These are phyloP conservation scores for Cheracebus regulus DNA, from an alignment of 2,797 vertebrate genomes.

Conservation along the genomic window DNA sequence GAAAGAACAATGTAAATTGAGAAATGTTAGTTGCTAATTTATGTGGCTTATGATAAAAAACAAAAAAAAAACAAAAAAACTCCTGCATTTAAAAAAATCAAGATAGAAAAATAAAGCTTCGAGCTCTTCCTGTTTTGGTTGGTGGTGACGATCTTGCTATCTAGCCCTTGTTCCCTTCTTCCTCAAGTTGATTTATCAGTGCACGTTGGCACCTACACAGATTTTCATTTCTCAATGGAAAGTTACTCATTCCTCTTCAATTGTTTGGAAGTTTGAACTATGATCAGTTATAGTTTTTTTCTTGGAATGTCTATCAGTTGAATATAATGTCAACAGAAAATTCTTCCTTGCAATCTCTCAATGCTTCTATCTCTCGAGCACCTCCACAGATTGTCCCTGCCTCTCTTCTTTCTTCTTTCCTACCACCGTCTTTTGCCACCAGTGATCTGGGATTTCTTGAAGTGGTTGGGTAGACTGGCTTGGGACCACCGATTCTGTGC, in stretches of 20 bases:
- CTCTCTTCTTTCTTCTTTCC: not conserved
- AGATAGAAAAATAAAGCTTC: not conserved
- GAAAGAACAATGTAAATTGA: not conserved
- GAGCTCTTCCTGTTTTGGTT: not conserved
- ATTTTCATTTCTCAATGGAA: not conserved
- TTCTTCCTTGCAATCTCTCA: not conserved
- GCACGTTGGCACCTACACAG: not conserved
- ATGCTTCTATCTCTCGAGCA: not conserved
- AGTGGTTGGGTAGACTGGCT: not conserved
- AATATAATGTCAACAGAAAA: not conserved
- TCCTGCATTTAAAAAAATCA: not conserved
- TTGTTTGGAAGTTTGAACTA: conserved; percentile 11
- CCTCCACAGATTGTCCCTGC: not conserved
- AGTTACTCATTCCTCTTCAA: not conserved
- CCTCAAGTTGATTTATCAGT: not conserved
- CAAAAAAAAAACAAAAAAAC: not conserved
- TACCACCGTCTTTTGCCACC: not conserved
- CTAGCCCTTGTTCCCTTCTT: not conserved
- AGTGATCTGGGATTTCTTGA: not conserved
- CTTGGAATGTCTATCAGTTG: not conserved
- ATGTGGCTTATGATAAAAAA: not conserved
- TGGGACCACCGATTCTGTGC: not conserved
- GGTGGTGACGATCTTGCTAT: not conserved
- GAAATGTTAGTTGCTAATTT: not conserved
- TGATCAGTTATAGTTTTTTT: not conserved